Conservation (phyloP, 1,140 invertebrate species). For the Paraescarpia echinospica region DNA sequence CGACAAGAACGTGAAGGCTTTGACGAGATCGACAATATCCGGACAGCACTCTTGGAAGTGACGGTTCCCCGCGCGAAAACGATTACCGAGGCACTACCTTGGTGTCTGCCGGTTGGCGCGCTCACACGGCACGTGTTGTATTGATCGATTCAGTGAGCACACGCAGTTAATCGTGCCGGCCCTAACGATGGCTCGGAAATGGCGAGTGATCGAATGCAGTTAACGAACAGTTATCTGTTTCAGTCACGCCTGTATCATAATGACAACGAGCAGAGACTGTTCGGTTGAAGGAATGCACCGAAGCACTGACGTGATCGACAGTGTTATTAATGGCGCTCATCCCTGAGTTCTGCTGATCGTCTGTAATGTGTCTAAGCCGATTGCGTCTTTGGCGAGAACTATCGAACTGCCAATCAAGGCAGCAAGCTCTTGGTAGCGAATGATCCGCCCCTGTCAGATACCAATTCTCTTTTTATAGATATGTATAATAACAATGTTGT, state of each 20-base stretch:
- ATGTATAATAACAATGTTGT: too few species aligned
- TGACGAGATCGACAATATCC: neutral
- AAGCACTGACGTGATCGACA: neutral
- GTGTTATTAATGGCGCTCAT: neutral
- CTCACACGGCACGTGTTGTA: neutral
- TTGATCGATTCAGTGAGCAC: neutral
- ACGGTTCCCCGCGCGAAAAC: neutral
- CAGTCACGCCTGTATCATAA: neutral
- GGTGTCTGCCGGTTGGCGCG: neutral
- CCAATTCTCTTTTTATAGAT: too few species aligned
- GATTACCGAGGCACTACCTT: neutral
- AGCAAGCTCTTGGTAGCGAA: neutral
- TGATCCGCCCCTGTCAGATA: neutral
- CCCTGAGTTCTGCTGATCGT: neutral
- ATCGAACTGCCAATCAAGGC: neutral
- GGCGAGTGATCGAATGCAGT: neutral
- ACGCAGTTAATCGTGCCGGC: neutral
- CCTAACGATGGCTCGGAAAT: neutral
- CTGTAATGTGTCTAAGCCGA: neutral
- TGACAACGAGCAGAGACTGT: neutral
- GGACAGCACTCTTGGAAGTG: neutral
- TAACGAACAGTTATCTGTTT: neutral
- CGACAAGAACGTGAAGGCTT: neutral
- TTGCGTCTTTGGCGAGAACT: neutral
- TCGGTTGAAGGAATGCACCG: neutral